Conservation (phyloP, 2,113 vertebrate genomes). For the Phalacrocorax brasilianus region DNA sequence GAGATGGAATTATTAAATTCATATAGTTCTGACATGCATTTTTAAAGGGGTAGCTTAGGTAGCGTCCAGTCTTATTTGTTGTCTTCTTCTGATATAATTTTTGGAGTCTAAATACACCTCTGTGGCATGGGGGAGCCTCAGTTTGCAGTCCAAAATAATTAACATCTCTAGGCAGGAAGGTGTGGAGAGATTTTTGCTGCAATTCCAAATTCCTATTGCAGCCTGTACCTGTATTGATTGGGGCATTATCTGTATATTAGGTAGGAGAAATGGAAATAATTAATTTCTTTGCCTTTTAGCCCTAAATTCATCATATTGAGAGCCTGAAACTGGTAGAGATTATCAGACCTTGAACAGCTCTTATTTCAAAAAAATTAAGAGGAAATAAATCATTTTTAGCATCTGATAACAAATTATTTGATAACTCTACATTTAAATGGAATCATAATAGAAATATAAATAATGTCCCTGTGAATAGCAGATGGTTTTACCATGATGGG, state of each 20-base stretch:
- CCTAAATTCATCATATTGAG: background rate
- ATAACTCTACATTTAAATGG: background rate
- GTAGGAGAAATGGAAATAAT: background rate
- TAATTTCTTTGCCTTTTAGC: background rate
- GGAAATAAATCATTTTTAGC: background rate
- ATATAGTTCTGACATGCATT: background rate
- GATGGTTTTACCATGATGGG: constrained; percentile 5
- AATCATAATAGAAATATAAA: background rate
- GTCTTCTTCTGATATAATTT: background rate
- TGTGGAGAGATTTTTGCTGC: background rate
- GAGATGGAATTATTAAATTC: no score
- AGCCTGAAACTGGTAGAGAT: background rate
- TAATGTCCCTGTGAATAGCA: background rate
- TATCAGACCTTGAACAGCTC: background rate
- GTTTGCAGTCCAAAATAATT: background rate
- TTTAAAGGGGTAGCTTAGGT: background rate
- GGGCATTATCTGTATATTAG: background rate
- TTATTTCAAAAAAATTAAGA: background rate
- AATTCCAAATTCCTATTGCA: background rate
- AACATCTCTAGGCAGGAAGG: background rate
- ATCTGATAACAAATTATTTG: background rate
- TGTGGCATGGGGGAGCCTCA: background rate
- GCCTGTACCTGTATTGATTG: background rate
- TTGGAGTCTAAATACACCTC: background rate
- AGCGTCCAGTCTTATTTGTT: background rate